Conservation (phyloP, 1,140 invertebrate species). For the Drosophila setifemur region DNA sequence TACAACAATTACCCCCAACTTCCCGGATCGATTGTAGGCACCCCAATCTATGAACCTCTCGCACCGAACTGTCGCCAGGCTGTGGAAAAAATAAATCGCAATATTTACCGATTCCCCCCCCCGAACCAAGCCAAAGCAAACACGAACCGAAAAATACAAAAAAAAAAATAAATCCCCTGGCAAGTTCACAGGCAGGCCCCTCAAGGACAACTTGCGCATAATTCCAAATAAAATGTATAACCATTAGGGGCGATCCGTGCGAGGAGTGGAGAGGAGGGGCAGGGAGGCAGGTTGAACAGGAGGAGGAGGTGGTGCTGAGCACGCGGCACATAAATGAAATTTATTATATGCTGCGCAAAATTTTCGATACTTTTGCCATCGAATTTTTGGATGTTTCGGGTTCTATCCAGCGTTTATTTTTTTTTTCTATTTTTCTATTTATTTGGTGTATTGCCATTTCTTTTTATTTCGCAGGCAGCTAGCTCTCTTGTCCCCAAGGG, state of each 20-base stretch:
- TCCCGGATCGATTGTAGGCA: slow-evolving; percentile 3
- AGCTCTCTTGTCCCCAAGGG: slow-evolving; percentile 26
- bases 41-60: slow-evolving; percentile 20
- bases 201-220: slow-evolving; percentile 56
- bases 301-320: slow-evolving; percentile 20
- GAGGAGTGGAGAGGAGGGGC: neutral
- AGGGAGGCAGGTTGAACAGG: neutral
- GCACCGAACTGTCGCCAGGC: slow-evolving; percentile 28
- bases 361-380: slow-evolving; percentile 43
- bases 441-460: slow-evolving; percentile 17
- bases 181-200: slow-evolving; percentile 26
- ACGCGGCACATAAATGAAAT: slow-evolving; percentile 60
- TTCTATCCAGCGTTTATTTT: neutral
- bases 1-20: slow-evolving; percentile 6
- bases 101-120: slow-evolving; percentile 22
- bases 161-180: neutral
- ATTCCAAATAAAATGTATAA: slow-evolving; percentile 59
- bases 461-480: neutral
- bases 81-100: slow-evolving; percentile 37
- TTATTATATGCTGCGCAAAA: slow-evolving; percentile 59
- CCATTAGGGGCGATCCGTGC: slow-evolving; percentile 24
- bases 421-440: slow-evolving; percentile 41
- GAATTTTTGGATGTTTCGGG: slow-evolving; percentile 20
- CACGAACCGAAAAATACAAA: slow-evolving; percentile 4
- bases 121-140: neutral